phyloP scores from a whole-genome alignment of 2,888 invertebrate genomes.

The Tiliacea aurago region DNA sequence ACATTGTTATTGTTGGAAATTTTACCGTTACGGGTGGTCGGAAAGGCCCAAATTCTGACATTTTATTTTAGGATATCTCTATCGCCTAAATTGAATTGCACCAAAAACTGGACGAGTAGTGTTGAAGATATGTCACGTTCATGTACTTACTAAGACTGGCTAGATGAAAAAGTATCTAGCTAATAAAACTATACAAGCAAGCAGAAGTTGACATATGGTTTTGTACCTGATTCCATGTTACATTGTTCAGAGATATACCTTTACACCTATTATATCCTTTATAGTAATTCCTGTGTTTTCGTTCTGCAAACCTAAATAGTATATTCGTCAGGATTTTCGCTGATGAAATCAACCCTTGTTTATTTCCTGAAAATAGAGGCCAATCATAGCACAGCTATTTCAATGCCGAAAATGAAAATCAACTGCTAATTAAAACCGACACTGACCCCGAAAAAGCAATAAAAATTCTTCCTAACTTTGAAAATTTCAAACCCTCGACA shows the following conservation, averaged over 20 bases:
- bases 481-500: slow-evolving; percentile 26
- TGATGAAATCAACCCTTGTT: not conserved
- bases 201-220: too few relatives aligned
- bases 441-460: slow-evolving; percentile 46
- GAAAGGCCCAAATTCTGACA: not conserved
- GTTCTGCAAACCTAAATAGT: too few relatives aligned
- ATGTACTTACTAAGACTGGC: too few relatives aligned
- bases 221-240: too few relatives aligned
- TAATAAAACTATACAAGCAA: too few relatives aligned
- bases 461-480: slow-evolving; percentile 59
- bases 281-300: too few relatives aligned
- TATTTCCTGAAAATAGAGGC: not conserved
- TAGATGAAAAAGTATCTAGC: too few relatives aligned
- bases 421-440: slow-evolving; percentile 43
- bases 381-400: not conserved
- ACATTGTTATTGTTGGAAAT: not conserved
- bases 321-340: not conserved
- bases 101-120: slow-evolving; percentile 1
- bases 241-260: too few relatives aligned
- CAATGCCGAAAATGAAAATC: slow-evolving; percentile 13
- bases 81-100: not conserved
- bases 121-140: too few relatives aligned
- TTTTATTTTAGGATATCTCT: not conserved
- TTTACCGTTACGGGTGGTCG: not conserved
- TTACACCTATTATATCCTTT: too few relatives aligned